Base-by-base conservation (phyloP, 2,113 vertebrate species). In the Gracilinanus agilis region DNA sequence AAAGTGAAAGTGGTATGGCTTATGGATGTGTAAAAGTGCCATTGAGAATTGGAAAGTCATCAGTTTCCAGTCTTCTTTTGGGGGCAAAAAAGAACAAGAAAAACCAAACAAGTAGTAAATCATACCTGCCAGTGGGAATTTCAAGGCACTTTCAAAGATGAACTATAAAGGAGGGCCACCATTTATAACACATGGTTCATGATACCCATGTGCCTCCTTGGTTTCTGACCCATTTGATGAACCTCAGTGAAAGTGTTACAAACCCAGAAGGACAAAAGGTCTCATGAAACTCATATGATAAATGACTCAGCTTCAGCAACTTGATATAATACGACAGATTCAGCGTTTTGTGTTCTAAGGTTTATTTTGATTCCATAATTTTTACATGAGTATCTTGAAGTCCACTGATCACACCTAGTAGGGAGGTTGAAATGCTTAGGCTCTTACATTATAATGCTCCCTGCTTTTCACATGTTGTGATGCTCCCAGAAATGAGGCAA, bases 401-500 rank as follows among this genome's bases (percentile, higher is more conserved):
- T 97, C 97, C 94, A 97, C 91, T 97, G 96, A 93, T 93, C 19
- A 3, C 90, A 3, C 44, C 5, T 5, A 61, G 40, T 40, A 93
- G 44, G 5, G n/a, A 97, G 96, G 67, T 97, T 96, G 96, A 97
- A 97, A 96, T 49, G 96, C 90, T 95, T 95, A 56, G 96, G 97
- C 96, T 97, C 95, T 93, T 97, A 97, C 92, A 98, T 97, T 97
- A 97, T 96, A 98, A 96, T 96, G 93, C 96, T 96, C 93, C 91
- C 95, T 96, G 29, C 94, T 97, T 97, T 97, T 97, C 94, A 94
- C 93, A 90, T 97, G 91, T 95, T 96, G 93, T 93, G 95, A 95
- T 97, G 90, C 97, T 97, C 98, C 40, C 93, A 97, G 96, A 90
- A 96, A 91, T 96, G 95, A 97, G 97, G 94, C 93, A 97, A 94